Evolutionary conservation across 2,888 invertebrate genomes (phyloP), one percentile per base, ranked within the genome.

Genomic region (Ellobium chinense): DNA sequence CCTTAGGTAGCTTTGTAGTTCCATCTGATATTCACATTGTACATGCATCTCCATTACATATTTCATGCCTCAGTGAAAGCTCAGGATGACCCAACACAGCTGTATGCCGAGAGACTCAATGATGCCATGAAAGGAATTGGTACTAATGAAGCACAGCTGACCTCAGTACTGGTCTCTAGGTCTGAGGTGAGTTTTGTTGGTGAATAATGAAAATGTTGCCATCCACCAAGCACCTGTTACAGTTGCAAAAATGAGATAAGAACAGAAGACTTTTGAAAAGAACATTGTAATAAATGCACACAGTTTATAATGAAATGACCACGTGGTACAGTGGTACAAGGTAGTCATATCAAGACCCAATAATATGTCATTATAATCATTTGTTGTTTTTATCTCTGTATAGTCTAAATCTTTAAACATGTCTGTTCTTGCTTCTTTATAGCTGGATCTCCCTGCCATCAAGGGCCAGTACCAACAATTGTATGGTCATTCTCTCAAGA

Each of bases 401-500:
- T 46, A 46, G 58, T 58, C n/a, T 58, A 14, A 58, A 24, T n/a
- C 7, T 18, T 58, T 58, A 18, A 9, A 58, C 5, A n/a, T n/a
- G n/a, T n/a, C 7, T n/a, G n/a, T 58, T 58, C 24, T n/a, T n/a
- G 7, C 34, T 46, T 27, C 9, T 72, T 88, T 89, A 39, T 86
- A 93, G 93, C 87, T 93, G 78, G 93, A 94, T 85, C 87, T 93
- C 21, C 87, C 87, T 39, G 91, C 92, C 74, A 93, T 93, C 79
- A 92, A 93, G 79, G 91, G 89, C 5, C 85, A 87, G 70, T 93
- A 92, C 85, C 86, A 90, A 78, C 88, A 89, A 77, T 87, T 90
- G 68, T 92, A 91, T 82, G 92, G 90, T 24, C 90, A 88, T 60
- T 89, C 88, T 60, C 83, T 94, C 70, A 85, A 86, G n/a, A 90